A percentile compares a stretch with the other conserved stretches of the same genome.
Evolutionary conservation across 2,113 vertebrate species (phyloP).

Genomic region (Trogon melanurus): DNA sequence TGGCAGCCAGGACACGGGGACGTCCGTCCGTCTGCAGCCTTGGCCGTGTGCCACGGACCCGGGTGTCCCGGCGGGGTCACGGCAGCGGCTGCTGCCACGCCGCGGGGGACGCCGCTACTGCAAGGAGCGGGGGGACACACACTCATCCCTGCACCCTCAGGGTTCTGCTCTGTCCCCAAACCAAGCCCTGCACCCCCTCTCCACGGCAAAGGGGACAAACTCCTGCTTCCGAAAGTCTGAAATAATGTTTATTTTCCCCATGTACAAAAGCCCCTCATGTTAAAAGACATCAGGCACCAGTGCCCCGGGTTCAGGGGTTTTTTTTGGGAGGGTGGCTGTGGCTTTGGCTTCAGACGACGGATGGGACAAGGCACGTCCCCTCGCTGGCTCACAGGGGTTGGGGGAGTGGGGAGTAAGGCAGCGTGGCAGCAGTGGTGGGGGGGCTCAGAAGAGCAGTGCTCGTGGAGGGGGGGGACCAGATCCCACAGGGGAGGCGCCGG

Average conservation of each 20-base stretch:
- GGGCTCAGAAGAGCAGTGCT: too few relatives aligned
- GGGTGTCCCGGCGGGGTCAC: not conserved
- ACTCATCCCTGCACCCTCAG: too few relatives aligned
- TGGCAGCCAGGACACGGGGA: not conserved
- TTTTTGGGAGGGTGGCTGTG: too few relatives aligned
- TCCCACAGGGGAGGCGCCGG: not conserved
- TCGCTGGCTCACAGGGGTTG: not conserved
- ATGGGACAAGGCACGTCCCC: not conserved
- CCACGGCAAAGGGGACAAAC: not conserved
- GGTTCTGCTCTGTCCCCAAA: not conserved
- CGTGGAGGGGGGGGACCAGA: rapidly evolving
- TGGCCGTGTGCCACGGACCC: rapidly evolving
- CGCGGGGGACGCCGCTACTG: not conserved
- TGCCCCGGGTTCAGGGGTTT: too few relatives aligned
- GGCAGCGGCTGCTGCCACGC: not conserved
- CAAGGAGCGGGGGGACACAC: not conserved
- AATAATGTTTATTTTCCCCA: not conserved
- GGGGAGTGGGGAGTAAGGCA: too few relatives aligned
- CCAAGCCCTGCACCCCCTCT: not conserved
- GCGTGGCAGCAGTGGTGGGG: too few relatives aligned
- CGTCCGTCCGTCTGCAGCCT: not conserved
- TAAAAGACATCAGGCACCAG: too few relatives aligned
- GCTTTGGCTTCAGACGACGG: not conserved
- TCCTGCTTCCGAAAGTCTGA: not conserved
- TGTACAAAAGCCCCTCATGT: not conserved